A percentile compares a stretch with the other conserved stretches of the same genome.
phyloP scores from a whole-genome alignment of 2,113 vertebrate genomes.

The Trematomus loennbergii region DNA sequence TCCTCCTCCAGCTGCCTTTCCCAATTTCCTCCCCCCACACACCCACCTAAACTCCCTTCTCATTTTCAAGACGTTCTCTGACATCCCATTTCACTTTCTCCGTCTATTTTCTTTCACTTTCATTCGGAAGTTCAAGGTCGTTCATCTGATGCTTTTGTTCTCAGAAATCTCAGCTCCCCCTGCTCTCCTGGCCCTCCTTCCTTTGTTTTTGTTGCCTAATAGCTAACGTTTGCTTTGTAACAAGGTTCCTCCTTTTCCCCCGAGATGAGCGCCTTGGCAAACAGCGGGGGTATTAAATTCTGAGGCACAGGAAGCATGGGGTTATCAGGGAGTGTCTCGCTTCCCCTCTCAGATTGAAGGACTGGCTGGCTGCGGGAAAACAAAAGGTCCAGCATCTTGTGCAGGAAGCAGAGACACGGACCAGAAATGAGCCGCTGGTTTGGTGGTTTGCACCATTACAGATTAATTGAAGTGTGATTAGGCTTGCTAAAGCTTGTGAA shows the following conservation, averaged over 20 bases:
- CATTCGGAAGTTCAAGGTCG: conserved; percentile 23
- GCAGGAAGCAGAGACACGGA: conserved; percentile 58
- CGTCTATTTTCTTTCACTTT: conserved; percentile 31
- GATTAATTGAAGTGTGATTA: not conserved
- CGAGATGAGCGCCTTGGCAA: conserved; percentile 58
- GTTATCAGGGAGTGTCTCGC: conserved; percentile 74
- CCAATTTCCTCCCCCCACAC: conserved; percentile 8
- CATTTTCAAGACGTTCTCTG: conserved; percentile 31
- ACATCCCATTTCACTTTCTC: conserved; percentile 18
- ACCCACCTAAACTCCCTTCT: conserved; percentile 37
- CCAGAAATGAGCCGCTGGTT: not conserved
- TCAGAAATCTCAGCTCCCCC: conserved; percentile 5
- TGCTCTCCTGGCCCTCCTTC: conserved; percentile 40
- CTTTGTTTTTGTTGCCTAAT: conserved; percentile 39
- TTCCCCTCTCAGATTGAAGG: conserved; percentile 70
- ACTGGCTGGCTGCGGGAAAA: conserved; percentile 57
- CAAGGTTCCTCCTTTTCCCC: conserved; percentile 28
- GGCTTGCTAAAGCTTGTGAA: not conserved
- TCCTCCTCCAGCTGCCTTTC: conserved; percentile 33
- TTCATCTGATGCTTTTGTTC: conserved; percentile 9
- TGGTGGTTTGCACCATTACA: not conserved
- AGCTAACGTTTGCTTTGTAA: conserved; percentile 41
- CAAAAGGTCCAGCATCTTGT: conserved; percentile 69
- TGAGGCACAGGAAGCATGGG: conserved; percentile 67
- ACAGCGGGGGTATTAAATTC: conserved; percentile 63